Base-by-base conservation (phyloP, 2,888 invertebrate genomes). In the Oligia strigilis region DNA sequence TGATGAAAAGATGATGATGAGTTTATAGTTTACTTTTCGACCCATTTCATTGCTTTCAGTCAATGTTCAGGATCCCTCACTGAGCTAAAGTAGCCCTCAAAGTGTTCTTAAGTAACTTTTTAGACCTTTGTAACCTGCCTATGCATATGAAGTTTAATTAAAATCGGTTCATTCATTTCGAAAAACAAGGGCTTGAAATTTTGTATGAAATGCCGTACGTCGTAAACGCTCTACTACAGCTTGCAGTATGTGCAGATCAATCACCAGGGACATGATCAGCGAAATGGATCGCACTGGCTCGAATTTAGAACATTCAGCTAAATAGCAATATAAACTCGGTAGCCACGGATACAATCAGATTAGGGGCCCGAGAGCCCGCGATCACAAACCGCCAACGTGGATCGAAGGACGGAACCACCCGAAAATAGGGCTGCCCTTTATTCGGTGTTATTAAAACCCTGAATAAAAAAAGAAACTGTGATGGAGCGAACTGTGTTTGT, bases 301-400 rank as follows among this genome's bases (percentile, higher is more conserved):
- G n/a, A 78, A 79, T 85, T 80, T 74, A 77, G 69, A 72, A 77
- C 80, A 84, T 84, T 83, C 78, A 64, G 75, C 75, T 82, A 85
- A 86, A 90, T 79, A 82, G 82, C 80, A 83, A 88, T 89, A 88
- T 81, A 78, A 75, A 64, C 82, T 80, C 67, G 75, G 65, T 62
- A 64, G 70, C 83, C 78, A 71, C 77, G 69, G 66, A 83, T 81
- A 86, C 80, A 85, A 86, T 84, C 82, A 65, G 77, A 83, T 85
- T 86, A 85, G 80, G 62, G 62, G 71, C 69, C 43, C 66, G 66
- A 78, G 65, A 55, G 64, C 71, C 64, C 66, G 66, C 77, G 60
- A 80, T 82, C 70, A 82, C 70, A 82, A 80, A 86, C 77, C 73
- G 29, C 73, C 36, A 76, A 65, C 65, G 74, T 62, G 64, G 64